phyloP scores from a whole-genome alignment of 2,888 invertebrate genomes.

The Chloromyia formosa region DNA sequence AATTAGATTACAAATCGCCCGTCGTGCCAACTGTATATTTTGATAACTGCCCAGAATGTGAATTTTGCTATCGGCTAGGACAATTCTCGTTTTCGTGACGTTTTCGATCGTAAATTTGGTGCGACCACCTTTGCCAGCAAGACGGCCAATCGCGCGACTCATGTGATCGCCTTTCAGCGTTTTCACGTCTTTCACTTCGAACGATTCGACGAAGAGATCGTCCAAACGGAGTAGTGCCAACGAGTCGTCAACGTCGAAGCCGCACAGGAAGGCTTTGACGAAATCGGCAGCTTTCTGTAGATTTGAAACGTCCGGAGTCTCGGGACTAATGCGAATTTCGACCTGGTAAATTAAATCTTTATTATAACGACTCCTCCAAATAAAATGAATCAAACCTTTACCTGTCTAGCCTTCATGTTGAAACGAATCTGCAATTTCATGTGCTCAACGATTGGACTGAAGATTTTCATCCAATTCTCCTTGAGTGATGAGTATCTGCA shows the following conservation, averaged over 20 bases:
- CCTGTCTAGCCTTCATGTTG: conserved; percentile 89
- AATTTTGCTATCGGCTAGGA: conserved; percentile 95
- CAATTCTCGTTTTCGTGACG: conserved; percentile 97
- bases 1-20: conserved; percentile 95
- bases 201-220: conserved; percentile 96
- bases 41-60: conserved; percentile 97
- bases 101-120: conserved; percentile 99
- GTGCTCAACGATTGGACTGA: conserved; percentile 95
- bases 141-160: conserved; percentile 91
- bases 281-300: conserved; percentile 98
- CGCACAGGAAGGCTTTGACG: conserved; percentile 93
- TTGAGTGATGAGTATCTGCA: conserved; percentile 92
- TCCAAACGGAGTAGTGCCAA: conserved; percentile 92
- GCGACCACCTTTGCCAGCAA: conserved; percentile 96
- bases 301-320: conserved; percentile 81
- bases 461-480: conserved; percentile 97
- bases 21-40: conserved; percentile 92
- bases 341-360: conserved; percentile 55
- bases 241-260: conserved; percentile 98
- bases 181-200: conserved; percentile 97
- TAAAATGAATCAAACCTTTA: conserved; percentile 69
- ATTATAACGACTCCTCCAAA: no score
- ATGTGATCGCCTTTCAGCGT: conserved; percentile 94
- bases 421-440: conserved; percentile 92
- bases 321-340: conserved; percentile 63